Evolutionary conservation across 2,113 vertebrate species (phyloP), one percentile per base, ranked within the genome.

Genomic region (Oryzias javanicus): DNA sequence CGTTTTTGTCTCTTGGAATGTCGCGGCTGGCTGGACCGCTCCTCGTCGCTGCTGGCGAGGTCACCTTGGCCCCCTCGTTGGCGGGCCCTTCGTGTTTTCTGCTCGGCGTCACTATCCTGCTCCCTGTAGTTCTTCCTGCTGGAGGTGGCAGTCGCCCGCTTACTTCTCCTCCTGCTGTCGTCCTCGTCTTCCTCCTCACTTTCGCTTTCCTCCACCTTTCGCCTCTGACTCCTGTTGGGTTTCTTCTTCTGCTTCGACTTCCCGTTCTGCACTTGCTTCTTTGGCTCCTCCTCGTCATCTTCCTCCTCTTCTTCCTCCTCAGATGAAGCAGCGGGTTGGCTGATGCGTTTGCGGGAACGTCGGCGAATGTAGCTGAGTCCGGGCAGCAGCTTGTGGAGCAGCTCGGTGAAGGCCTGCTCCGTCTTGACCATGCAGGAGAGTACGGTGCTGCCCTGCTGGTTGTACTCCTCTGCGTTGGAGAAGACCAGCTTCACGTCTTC

Each of bases 401-500:
- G 92, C 70, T 95, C 94, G 1, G 89, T 88, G 68, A 98, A 92
- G 59, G 91, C 90, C 83, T 95, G 94, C 91, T 99, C 97, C 0
- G 96, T 97, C 90, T 97, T 97, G 72, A 86, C 88, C 90, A 94
- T 88, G 79, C 95, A 97, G 88, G 89, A 88, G 19, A 98, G 92
- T 57, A 98, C 92, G 0, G 92, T 91, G 90, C 95, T 97, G 84
- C 93, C 93, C 0, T 93, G 91, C 83, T 94, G 92, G 88, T 98
- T 96, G 90, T 97, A 99, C 73, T 93, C 83, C 90, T 98, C 97
- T 0, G 96, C 95, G 0, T 99, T 99, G 84, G 92, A 87, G 79
- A 99, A 99, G 70, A 98, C 94, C 47, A 97, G 91, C 74, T 98
- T 99, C 57, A 98, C 66, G 85, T 99, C 96, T 0, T 94, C 89